Conservation (phyloP, 2,888 invertebrate species). For the Gryllus longicercus region DNA sequence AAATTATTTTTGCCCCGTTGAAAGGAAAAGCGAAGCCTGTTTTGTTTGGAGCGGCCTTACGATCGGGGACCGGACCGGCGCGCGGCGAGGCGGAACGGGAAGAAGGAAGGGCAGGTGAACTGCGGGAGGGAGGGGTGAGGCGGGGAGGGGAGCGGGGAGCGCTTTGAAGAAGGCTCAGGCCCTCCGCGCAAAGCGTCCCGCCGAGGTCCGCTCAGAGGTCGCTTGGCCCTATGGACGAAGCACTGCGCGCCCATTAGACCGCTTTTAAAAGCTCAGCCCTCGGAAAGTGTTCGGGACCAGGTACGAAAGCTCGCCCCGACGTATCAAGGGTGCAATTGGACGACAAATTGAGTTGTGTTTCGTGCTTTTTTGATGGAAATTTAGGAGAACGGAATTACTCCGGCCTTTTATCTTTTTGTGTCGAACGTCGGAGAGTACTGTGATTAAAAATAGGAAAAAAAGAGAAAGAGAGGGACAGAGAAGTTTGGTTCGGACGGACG, state of each 20-base stretch:
- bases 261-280: slow-evolving; percentile 17
- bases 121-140: background rate
- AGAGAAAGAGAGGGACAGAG: background rate
- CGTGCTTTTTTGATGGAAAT: slow-evolving; percentile 9
- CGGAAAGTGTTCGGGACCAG: background rate
- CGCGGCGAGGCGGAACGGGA: background rate
- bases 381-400: slow-evolving; percentile 8
- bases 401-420: slow-evolving; percentile 11
- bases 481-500: background rate
- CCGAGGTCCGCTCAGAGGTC: background rate
- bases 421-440: slow-evolving; percentile 17
- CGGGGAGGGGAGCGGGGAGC: background rate
- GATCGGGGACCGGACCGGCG: too few relatives aligned
- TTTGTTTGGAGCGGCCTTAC: background rate
- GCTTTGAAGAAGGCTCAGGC: background rate
- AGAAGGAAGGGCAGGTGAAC: background rate
- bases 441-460: background rate
- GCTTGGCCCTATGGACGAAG: background rate
- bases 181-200: background rate
- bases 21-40: background rate
- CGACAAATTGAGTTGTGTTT: slow-evolving; percentile 17
- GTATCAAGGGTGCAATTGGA: slow-evolving; percentile 17
- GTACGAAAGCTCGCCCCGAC: background rate
- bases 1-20: background rate
- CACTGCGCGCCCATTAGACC: background rate